These are phyloP conservation scores for Xiphophorus birchmanni DNA, from an alignment of 2,797 vertebrate species.

Conservation along the genomic window DNA sequence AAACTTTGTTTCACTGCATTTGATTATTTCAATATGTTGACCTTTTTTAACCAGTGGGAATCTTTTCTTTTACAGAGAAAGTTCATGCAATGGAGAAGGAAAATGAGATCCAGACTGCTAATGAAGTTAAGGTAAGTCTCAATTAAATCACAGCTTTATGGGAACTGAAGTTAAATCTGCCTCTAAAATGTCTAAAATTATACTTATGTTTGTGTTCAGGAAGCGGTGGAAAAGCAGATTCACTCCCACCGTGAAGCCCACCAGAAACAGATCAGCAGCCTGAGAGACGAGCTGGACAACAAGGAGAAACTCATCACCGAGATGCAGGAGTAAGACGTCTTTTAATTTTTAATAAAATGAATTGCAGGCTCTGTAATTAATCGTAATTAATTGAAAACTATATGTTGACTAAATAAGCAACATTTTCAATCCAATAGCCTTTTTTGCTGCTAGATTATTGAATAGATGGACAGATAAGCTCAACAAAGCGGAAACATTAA, in stretches of 20 bases:
- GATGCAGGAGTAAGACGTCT: constrained; percentile 90
- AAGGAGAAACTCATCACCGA: constrained; percentile 97
- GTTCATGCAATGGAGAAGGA: constrained; percentile 98
- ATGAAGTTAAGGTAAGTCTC: constrained; percentile 90
- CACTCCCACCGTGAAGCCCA: constrained; percentile 95
- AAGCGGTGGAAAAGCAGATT: constrained; percentile 97
- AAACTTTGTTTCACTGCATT: not conserved
- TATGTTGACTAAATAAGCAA: not conserved
- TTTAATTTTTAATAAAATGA: not conserved
- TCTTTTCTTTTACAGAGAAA: constrained; percentile 85
- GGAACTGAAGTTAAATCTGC: not conserved
- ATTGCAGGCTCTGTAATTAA: not conserved
- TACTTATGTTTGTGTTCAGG: constrained; percentile 73
- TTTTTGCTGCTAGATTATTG: not conserved
- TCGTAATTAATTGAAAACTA: not conserved
- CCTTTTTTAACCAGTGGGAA: not conserved
- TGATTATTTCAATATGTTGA: not conserved
- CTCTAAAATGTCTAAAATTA: not conserved
- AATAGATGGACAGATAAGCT: not conserved
- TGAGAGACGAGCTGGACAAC: constrained; percentile 93
- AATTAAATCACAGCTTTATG: no score
- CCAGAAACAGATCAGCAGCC: constrained; percentile 95
- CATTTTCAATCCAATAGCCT: not conserved
- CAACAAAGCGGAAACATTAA: not conserved
- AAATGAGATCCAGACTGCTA: constrained; percentile 95